Evolutionary conservation across 2,888 invertebrate genomes (phyloP).

Genomic region (Notocelia uddmanniana): DNA sequence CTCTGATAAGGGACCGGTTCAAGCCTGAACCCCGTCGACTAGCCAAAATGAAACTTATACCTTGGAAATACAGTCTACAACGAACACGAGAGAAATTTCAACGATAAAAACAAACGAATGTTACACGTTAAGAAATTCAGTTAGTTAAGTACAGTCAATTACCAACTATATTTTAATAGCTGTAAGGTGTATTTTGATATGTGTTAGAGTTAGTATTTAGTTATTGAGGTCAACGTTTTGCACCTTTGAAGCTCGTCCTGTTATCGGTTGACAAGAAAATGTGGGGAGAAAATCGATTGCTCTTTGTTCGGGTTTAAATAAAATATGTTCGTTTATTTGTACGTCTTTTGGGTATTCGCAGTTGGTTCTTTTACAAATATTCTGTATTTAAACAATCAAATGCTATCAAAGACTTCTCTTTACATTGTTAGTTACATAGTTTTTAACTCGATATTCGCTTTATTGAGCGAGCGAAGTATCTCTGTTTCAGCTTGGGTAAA

Average conservation of each 20-base stretch:
- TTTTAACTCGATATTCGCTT: too few relatives aligned
- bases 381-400: too few relatives aligned
- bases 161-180: constrained; percentile 36
- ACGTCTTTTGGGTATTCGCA: not conserved
- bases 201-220: constrained; percentile 36
- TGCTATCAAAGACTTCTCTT: not conserved
- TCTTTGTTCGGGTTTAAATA: constrained; percentile 47
- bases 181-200: constrained; percentile 51
- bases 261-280: constrained; percentile 78
- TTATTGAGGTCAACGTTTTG: constrained; percentile 78
- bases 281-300: constrained; percentile 63
- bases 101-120: constrained; percentile 32
- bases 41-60: constrained; percentile 45
- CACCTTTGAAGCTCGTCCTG: constrained; percentile 75
- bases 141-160: not conserved
- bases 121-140: constrained; percentile 32
- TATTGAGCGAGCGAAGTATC: too few relatives aligned
- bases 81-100: constrained; percentile 25
- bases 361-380: not conserved
- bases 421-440: not conserved
- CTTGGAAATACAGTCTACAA: constrained; percentile 28
- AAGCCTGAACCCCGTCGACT: constrained; percentile 46
- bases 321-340: constrained; percentile 9
- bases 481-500: too few relatives aligned
- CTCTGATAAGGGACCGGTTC: constrained; percentile 61